Conservation (phyloP, 92 coral and sea anemone species). For the Montipora capitata region DNA sequence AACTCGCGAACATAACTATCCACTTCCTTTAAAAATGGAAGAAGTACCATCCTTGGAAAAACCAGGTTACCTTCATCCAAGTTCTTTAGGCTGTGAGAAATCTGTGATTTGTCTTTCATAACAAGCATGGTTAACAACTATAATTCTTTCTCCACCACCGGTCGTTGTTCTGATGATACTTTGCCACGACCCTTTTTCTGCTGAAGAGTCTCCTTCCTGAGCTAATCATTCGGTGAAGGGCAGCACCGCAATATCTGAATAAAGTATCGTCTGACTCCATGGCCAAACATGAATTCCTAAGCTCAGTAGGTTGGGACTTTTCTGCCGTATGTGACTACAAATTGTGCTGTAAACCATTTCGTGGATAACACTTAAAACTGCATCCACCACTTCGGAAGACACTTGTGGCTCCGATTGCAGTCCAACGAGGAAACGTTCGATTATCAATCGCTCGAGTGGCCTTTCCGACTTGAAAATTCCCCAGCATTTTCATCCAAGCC, state of each 20-base stretch:
- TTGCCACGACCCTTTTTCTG: slow-evolving; percentile 10
- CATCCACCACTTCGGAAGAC: slow-evolving; percentile 30
- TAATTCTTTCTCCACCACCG: slow-evolving; percentile 9
- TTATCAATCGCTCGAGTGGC: neutral
- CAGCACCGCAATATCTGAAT: slow-evolving; percentile 59
- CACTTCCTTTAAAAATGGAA: slow-evolving; percentile 25
- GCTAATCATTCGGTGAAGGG: slow-evolving; percentile 49
- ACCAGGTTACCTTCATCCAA: slow-evolving; percentile 36
- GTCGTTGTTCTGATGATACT: neutral
- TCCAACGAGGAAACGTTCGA: slow-evolving; percentile 29
- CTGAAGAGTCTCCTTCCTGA: slow-evolving; percentile 34
- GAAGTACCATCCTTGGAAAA: slow-evolving; percentile 15
- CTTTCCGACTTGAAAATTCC: neutral
- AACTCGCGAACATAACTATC: slow-evolving; percentile 31
- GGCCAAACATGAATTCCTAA: slow-evolving; percentile 3
- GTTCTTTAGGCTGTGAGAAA: neutral
- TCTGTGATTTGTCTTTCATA: slow-evolving; percentile 25
- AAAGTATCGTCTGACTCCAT: slow-evolving; percentile 50
- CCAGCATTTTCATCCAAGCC: neutral
- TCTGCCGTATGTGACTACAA: slow-evolving; percentile 24
- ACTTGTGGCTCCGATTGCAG: neutral
- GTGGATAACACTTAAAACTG: slow-evolving; percentile 58
- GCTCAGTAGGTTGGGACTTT: slow-evolving; percentile 3
- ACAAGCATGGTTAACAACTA: neutral
- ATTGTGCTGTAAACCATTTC: slow-evolving; percentile 41